phyloP scores from a whole-genome alignment of 2,797 vertebrate genomes.

The Sebastes diaconus region DNA sequence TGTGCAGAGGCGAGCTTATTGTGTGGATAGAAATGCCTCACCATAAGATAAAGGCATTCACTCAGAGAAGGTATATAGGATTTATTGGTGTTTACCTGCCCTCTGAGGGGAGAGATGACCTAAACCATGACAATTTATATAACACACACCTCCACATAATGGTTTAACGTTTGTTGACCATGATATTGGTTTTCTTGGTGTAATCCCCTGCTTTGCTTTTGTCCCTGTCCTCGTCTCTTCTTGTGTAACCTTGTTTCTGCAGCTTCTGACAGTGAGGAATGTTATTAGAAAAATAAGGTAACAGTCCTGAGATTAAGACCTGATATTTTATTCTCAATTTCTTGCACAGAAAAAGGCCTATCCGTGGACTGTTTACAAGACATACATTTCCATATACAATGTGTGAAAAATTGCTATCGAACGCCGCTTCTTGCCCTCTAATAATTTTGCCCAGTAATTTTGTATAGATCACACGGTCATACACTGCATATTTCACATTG shows the following conservation, averaged over 20 bases:
- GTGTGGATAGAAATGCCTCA: background rate
- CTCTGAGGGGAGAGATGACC: constrained; percentile 1
- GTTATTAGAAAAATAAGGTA: background rate
- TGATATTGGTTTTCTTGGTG: constrained; percentile 14
- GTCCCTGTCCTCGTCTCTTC: background rate
- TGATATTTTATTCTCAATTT: background rate
- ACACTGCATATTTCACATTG: constrained; percentile 10
- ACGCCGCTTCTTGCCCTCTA: background rate
- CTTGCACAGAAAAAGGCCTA: background rate
- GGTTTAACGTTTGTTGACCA: constrained; percentile 8
- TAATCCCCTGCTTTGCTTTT: constrained; percentile 3
- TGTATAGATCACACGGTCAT: background rate
- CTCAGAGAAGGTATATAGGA: background rate
- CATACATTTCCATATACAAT: constrained; percentile 39
- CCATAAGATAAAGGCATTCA: background rate
- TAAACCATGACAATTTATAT: background rate
- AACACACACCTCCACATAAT: constrained; percentile 8
- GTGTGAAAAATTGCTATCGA: constrained; percentile 6
- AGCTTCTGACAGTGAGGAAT: background rate
- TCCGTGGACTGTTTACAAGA: constrained; percentile 11
- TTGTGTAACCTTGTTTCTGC: background rate
- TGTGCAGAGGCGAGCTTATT: background rate
- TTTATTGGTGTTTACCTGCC: constrained; percentile 24
- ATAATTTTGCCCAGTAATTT: constrained; percentile 27
- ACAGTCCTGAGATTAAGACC: background rate